Evolutionary conservation across 30 jellyfish, hydroid and myxozoan species (phyloP).

Genomic region (Morbakka virulenta): DNA sequence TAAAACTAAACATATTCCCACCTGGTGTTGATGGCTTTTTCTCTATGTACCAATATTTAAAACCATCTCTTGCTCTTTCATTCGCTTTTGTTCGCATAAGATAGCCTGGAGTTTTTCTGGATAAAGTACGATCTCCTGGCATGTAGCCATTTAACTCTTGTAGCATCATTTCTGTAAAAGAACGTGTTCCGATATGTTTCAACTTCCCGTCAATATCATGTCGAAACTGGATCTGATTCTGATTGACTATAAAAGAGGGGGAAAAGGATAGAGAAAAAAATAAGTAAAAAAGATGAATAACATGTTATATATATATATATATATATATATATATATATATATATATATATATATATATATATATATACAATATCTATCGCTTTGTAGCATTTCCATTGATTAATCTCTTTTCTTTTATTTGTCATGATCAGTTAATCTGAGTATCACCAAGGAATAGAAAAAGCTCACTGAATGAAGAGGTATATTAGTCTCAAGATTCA

Average conservation of each 20-base stretch:
- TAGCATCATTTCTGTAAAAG: slow-evolving; percentile 70
- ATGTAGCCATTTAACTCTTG: slow-evolving; percentile 69
- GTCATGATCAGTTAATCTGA: too few species aligned
- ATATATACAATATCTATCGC: too few species aligned
- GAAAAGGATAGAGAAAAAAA: too few species aligned
- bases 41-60: slow-evolving; percentile 74
- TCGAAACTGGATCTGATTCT: slow-evolving; percentile 15
- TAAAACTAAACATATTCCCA: too few species aligned
- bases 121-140: slow-evolving; percentile 61
- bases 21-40: slow-evolving; percentile 57
- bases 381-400: too few species aligned
- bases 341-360: neutral
- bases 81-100: slow-evolving; percentile 68
- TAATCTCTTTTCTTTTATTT: too few species aligned
- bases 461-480: too few species aligned
- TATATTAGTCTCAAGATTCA: too few species aligned
- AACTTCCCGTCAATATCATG: slow-evolving; percentile 72
- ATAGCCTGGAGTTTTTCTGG: slow-evolving; percentile 23
- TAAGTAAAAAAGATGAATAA: too few species aligned
- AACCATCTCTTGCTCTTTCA: slow-evolving; percentile 75
- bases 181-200: slow-evolving; percentile 51
- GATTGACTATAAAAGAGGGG: neutral
- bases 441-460: too few species aligned
- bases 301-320: too few species aligned
- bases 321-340: too few species aligned